Percentiles rank a stretch among this genome's conserved stretches.
Evolutionary conservation across 1,140 invertebrate genomes (phyloP).

Genomic region (Leptinotarsa defecta): DNA sequence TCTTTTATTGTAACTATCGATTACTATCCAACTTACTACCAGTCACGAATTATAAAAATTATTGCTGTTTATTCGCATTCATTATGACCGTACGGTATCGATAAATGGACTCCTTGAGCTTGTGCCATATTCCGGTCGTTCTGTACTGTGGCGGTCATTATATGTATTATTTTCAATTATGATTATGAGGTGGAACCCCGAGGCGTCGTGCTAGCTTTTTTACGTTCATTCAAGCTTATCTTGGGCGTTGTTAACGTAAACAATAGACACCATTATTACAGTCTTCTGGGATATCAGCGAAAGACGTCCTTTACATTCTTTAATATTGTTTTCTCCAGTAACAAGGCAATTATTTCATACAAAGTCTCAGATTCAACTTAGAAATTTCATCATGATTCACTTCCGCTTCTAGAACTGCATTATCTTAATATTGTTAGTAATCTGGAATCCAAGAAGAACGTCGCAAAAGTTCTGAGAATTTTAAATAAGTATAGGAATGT

Average conservation of each 20-base stretch:
- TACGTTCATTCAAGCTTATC: neutral
- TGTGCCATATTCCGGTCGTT: neutral
- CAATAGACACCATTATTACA: constrained; percentile 5
- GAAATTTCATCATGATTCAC: no score
- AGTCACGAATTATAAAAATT: no score
- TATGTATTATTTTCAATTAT: constrained; percentile 5
- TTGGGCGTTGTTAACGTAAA: constrained; percentile 5
- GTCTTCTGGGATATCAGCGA: neutral
- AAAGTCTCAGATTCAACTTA: neutral
- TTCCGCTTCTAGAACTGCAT: no score
- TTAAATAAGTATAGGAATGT: no score
- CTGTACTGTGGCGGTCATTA: constrained; percentile 2
- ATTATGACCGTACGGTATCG: neutral
- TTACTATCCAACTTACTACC: no score
- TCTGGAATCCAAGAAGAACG: no score
- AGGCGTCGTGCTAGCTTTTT: neutral
- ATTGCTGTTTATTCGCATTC: no score
- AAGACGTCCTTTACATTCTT: neutral
- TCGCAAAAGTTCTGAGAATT: no score
- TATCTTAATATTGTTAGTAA: no score
- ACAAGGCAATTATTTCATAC: neutral
- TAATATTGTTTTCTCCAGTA: neutral
- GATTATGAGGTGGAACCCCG: constrained; percentile 1
- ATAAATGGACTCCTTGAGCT: constrained; percentile 4
- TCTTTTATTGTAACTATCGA: no score